Percentiles rank a stretch among this genome's conserved stretches.
phyloP scores from a whole-genome alignment of 2,113 vertebrate species.

The Mustelus asterias region DNA sequence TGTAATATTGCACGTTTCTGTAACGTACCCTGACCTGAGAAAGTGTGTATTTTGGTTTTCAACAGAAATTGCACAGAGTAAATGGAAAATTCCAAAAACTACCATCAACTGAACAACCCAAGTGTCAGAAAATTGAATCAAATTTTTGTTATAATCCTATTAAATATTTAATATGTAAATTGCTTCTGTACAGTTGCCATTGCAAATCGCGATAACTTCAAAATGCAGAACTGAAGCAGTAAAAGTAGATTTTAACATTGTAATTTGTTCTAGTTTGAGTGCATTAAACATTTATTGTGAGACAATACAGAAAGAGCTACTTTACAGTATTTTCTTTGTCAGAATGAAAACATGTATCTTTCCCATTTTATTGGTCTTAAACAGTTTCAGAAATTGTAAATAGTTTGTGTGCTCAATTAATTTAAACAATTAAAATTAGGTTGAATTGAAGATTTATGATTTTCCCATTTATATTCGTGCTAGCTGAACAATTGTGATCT shows the following conservation, averaged over 20 bases:
- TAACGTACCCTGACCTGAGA: background rate
- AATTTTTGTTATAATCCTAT: background rate
- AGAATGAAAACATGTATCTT: background rate
- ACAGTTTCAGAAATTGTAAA: background rate
- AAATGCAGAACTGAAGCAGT: background rate
- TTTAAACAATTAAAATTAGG: background rate
- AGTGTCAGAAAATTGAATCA: background rate
- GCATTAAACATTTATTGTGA: background rate
- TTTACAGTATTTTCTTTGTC: background rate
- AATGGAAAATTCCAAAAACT: background rate
- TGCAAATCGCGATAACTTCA: background rate
- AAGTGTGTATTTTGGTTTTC: background rate
- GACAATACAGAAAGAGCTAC: background rate
- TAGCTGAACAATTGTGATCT: background rate
- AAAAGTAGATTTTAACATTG: conserved; percentile 8
- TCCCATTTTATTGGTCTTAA: background rate
- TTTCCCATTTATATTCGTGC: background rate
- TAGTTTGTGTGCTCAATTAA: too few species aligned
- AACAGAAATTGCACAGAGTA: background rate
- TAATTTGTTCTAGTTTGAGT: background rate
- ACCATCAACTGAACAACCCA: background rate
- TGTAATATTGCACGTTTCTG: background rate
- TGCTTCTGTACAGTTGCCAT: background rate
- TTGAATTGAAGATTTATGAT: background rate
- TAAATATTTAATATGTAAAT: background rate